These are phyloP conservation scores for Nothura maculosa DNA, from an alignment of 2,797 vertebrate species.

Conservation along the genomic window DNA sequence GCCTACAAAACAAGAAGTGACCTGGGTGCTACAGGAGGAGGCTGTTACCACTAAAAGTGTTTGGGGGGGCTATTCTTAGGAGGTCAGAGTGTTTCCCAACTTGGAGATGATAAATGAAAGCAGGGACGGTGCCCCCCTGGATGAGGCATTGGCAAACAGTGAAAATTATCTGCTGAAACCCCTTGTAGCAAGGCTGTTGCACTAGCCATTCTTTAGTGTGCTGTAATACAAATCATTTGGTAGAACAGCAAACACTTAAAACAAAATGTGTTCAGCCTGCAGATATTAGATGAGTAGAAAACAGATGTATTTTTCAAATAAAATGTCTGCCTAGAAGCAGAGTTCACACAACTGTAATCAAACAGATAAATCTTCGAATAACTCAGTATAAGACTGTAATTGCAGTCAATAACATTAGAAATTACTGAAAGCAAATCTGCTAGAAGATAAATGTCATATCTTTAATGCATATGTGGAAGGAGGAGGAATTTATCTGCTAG, in stretches of 20 bases:
- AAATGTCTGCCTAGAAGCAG: background rate
- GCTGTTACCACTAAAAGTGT: background rate
- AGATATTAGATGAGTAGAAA: background rate
- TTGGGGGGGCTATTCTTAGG: fast-evolving
- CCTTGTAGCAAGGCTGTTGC: background rate
- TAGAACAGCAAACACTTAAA: background rate
- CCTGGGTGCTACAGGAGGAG: background rate
- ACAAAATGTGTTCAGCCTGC: fast-evolving
- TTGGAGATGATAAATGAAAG: background rate
- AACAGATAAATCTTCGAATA: background rate
- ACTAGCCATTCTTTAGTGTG: background rate
- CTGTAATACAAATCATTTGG: background rate
- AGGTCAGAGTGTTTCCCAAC: background rate
- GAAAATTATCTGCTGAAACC: background rate
- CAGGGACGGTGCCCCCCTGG: background rate
- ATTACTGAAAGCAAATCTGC: background rate
- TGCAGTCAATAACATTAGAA: background rate
- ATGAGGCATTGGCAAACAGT: no score
- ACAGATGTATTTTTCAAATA: background rate
- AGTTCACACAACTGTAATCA: background rate
- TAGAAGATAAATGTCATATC: background rate
- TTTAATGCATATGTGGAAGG: background rate
- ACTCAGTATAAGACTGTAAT: background rate
- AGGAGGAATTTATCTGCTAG: background rate
- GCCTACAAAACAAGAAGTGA: background rate